phyloP scores from a whole-genome alignment of 2,888 invertebrate species.

The Apamea monoglypha region DNA sequence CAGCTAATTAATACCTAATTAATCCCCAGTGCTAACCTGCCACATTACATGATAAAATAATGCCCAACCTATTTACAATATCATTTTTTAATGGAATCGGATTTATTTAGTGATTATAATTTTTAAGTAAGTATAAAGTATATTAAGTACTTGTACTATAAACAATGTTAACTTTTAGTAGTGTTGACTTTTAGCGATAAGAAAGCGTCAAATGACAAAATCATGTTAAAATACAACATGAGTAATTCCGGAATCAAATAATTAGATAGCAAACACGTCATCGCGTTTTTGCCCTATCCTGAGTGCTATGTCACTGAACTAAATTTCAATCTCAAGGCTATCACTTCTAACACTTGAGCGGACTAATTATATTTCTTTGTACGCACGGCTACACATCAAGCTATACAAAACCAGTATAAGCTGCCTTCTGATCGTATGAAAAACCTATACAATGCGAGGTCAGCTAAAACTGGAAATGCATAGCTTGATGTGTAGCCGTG shows the following conservation, averaged over 20 bases:
- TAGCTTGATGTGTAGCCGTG: no score
- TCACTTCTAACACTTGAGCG: conserved; percentile 6
- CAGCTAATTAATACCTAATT: not conserved
- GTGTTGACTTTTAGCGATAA: not conserved
- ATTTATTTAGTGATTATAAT: conserved; percentile 1
- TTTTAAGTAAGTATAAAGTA: not conserved
- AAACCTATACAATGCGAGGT: no score
- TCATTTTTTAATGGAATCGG: conserved; percentile 1
- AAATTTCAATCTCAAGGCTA: conserved; percentile 50
- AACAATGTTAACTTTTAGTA: not conserved
- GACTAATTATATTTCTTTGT: conserved; percentile 25
- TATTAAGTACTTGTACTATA: not conserved
- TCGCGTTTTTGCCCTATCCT: conserved; percentile 43
- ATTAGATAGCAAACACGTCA: conserved; percentile 16
- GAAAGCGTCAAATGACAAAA: conserved; percentile 20
- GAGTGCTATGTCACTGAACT: conserved; percentile 32
- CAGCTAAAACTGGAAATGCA: no score
- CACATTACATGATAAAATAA: not conserved
- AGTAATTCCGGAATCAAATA: conserved; percentile 18
- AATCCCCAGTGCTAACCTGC: conserved; percentile 1
- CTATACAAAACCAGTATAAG: no score
- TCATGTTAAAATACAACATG: conserved; percentile 19
- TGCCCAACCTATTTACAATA: not conserved
- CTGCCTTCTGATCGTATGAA: no score
- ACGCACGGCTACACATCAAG: no score